Conservation (phyloP, 2,888 invertebrate genomes). For the Oligia latruncula region DNA sequence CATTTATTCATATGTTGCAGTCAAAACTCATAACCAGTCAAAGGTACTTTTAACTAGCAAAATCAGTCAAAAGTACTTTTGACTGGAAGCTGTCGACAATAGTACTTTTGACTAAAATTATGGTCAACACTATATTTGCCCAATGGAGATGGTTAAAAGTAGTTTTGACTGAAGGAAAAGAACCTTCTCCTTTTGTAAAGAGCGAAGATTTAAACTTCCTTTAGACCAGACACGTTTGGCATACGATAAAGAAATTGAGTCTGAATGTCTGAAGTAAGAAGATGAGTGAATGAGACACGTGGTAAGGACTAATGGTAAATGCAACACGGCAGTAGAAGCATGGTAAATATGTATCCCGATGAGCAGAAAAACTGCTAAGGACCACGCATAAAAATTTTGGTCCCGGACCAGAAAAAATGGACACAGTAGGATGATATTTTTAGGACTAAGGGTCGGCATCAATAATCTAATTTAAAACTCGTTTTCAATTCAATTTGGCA, state of each 20-base stretch:
- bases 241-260: background rate
- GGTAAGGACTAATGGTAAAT: background rate
- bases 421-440: background rate
- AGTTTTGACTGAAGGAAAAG: background rate
- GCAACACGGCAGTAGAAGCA: background rate
- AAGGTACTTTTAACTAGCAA: too few relatives aligned
- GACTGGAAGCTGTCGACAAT: too few relatives aligned
- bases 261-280: background rate
- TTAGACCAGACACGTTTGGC: background rate
- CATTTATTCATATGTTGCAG: too few relatives aligned
- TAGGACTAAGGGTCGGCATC: too few relatives aligned
- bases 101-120: too few relatives aligned
- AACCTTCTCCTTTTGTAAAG: background rate
- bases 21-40: too few relatives aligned
- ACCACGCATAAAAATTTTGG: background rate
- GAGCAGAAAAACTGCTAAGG: background rate
- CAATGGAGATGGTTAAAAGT: too few relatives aligned
- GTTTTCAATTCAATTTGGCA: slow-evolving; percentile 13
- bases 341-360: background rate
- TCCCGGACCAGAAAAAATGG: background rate
- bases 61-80: too few relatives aligned
- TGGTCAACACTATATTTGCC: too few relatives aligned
- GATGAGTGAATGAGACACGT: background rate
- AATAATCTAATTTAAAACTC: background rate
- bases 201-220: background rate